phyloP scores from a whole-genome alignment of 2,888 invertebrate genomes.

The Hyposoter didymator region DNA sequence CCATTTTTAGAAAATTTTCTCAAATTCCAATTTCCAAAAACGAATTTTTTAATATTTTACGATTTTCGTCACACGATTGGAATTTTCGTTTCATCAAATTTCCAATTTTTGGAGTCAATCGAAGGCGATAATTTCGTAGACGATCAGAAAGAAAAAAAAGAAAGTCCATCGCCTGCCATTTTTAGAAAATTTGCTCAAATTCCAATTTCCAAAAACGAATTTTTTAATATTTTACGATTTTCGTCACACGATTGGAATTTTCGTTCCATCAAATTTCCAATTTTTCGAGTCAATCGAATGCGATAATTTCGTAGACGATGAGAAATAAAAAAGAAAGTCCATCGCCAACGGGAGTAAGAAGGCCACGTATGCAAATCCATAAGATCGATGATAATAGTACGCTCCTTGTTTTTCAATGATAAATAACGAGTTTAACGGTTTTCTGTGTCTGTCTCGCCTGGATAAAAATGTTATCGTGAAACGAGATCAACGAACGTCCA shows the following conservation, averaged over 20 bases:
- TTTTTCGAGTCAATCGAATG: background rate
- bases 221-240: background rate
- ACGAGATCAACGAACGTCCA: conserved; percentile 12
- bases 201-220: background rate
- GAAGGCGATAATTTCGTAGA: too few species aligned
- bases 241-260: background rate
- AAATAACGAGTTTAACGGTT: conserved; percentile 14
- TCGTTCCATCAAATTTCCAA: background rate
- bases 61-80: too few species aligned
- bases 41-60: too few species aligned
- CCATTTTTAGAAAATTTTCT: too few species aligned
- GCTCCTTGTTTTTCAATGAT: conserved; percentile 43
- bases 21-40: too few species aligned
- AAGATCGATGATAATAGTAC: conserved; percentile 35
- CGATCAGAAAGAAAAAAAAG: too few species aligned
- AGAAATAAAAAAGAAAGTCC: conserved; percentile 10
- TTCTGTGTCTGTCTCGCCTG: conserved; percentile 4
- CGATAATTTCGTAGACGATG: background rate
- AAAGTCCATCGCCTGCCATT: too few species aligned
- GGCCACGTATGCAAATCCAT: conserved; percentile 52
- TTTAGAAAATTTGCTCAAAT: background rate
- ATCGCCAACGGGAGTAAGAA: conserved; percentile 16
- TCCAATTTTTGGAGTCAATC: too few species aligned
- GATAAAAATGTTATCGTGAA: conserved; percentile 28
- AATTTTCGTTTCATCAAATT: too few species aligned